A percentile compares a stretch with the other conserved stretches of the same genome.
Conservation (phyloP, 2,797 vertebrate genomes). For the Philypnodon macrostomus region DNA sequence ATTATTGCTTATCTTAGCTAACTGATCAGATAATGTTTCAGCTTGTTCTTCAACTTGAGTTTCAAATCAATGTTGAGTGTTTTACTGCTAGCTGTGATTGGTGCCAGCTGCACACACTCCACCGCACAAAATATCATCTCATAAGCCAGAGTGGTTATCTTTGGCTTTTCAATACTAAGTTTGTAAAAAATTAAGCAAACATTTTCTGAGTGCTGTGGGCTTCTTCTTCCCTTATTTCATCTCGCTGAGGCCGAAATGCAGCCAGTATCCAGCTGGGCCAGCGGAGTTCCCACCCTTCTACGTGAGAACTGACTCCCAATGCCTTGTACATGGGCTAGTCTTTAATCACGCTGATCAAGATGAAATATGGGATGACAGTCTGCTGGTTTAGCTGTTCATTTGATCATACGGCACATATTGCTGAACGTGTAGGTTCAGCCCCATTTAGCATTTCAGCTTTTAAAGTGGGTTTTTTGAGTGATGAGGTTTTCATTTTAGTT, state of each 20-base stretch:
- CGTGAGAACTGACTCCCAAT: slow-evolving; percentile 51
- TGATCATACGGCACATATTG: slow-evolving; percentile 43
- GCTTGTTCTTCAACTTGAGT: slow-evolving; percentile 35
- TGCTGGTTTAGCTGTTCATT: slow-evolving; percentile 48
- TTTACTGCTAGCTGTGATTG: slow-evolving; percentile 59
- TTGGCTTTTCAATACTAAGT: slow-evolving; percentile 44
- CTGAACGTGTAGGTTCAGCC: slow-evolving; percentile 19
- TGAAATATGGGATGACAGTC: slow-evolving; percentile 49
- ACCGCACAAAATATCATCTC: slow-evolving; percentile 32
- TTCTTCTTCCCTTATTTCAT: slow-evolving; percentile 43
- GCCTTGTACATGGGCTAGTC: slow-evolving; percentile 46
- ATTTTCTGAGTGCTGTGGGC: slow-evolving; percentile 45
- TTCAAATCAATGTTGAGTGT: slow-evolving; percentile 28
- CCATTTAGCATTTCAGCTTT: slow-evolving; percentile 25
- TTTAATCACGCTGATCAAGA: slow-evolving; percentile 59
- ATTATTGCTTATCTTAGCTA: slow-evolving; percentile 43
- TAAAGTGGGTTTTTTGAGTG: slow-evolving; percentile 16
- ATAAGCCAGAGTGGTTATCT: slow-evolving; percentile 40
- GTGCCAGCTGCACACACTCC: slow-evolving; percentile 28
- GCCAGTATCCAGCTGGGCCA: slow-evolving; percentile 54
- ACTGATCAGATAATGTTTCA: slow-evolving; percentile 55
- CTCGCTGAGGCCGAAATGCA: slow-evolving; percentile 31
- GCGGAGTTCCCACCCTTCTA: slow-evolving; percentile 55
- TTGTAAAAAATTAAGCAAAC: slow-evolving; percentile 34
- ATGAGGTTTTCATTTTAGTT: slow-evolving; percentile 31